Conservation (phyloP, 2,888 invertebrate species). For the Caenorhabditis sp. region DNA sequence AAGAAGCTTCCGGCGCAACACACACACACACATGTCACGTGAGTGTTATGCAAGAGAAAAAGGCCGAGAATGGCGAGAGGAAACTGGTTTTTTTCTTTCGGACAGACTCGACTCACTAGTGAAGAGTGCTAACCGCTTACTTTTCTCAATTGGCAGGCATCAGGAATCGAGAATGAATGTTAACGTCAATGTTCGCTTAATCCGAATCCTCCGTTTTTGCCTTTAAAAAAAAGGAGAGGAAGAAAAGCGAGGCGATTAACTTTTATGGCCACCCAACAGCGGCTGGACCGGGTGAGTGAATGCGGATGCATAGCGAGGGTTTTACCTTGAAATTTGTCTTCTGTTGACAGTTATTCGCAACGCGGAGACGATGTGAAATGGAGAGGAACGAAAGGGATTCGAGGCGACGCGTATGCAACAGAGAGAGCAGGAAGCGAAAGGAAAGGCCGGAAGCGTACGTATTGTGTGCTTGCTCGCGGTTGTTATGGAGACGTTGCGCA, state of each 20-base stretch:
- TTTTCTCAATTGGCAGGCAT: slow-evolving; percentile 25
- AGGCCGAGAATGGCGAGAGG: neutral
- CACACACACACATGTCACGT: slow-evolving; percentile 8
- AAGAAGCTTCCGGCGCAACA: slow-evolving; percentile 18
- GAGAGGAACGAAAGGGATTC: neutral
- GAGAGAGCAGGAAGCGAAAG: slow-evolving; percentile 3
- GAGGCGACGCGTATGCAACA: neutral
- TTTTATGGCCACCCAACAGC: slow-evolving; percentile 35
- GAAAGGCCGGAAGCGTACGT: too few relatives aligned
- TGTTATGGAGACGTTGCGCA: slow-evolving; percentile 36
- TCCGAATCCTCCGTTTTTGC: slow-evolving; percentile 8
- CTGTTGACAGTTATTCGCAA: slow-evolving; percentile 54
- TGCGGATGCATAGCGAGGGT: slow-evolving; percentile 37
- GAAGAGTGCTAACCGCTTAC: slow-evolving; percentile 33
- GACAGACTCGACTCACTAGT: too few relatives aligned
- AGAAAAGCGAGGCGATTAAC: slow-evolving; percentile 37
- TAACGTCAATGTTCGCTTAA: slow-evolving; percentile 32
- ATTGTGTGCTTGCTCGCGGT: slow-evolving; percentile 28
- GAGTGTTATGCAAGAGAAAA: slow-evolving; percentile 38
- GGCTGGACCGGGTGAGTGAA: neutral
- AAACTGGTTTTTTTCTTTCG: slow-evolving; percentile 23
- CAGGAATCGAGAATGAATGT: neutral
- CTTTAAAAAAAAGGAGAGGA: neutral
- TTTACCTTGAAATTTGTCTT: slow-evolving; percentile 59
- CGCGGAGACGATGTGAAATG: slow-evolving; percentile 14